These are phyloP conservation scores for Porites lutea DNA, from an alignment of 64 coral and sea anemone species.

Conservation along the genomic window DNA sequence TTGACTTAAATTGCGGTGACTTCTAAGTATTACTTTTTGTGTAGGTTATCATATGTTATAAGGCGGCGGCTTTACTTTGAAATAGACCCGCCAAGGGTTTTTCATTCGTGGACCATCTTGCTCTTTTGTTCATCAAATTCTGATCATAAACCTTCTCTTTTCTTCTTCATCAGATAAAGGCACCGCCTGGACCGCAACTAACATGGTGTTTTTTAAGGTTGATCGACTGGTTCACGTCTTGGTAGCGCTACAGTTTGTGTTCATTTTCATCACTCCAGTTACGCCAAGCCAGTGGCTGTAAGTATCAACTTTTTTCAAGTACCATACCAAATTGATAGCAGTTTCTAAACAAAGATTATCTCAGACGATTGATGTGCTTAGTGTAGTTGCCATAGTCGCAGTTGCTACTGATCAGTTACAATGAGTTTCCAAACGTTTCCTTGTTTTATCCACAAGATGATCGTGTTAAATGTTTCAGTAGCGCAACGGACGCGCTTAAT, in stretches of 20 bases:
- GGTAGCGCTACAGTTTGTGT: neutral
- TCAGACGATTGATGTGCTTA: too few relatives aligned
- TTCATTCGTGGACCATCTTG: slow-evolving; percentile 3
- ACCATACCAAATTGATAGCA: neutral
- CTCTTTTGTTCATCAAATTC: slow-evolving; percentile 36
- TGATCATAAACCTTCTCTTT: slow-evolving; percentile 48
- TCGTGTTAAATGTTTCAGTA: too few relatives aligned
- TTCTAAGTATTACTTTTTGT: neutral
- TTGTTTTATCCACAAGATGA: too few relatives aligned
- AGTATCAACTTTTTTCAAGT: slow-evolving; percentile 4
- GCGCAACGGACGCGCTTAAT: too few relatives aligned
- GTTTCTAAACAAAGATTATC: too few relatives aligned
- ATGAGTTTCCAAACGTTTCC: too few relatives aligned
- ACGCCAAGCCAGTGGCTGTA: slow-evolving; percentile 54
- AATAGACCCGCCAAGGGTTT: slow-evolving; percentile 5
- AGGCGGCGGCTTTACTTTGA: slow-evolving; percentile 25
- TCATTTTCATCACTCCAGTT: slow-evolving; percentile 3
- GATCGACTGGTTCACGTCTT: neutral
- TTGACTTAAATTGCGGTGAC: neutral
- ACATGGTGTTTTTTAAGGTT: neutral
- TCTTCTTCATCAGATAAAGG: slow-evolving; percentile 10
- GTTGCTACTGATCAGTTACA: too few relatives aligned
- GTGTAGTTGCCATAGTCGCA: too few relatives aligned
- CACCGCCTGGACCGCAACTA: neutral
- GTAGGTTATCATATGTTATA: neutral